These are phyloP conservation scores for Pterocles burchelli DNA, from an alignment of 2,113 vertebrate genomes.

Conservation along the genomic window DNA sequence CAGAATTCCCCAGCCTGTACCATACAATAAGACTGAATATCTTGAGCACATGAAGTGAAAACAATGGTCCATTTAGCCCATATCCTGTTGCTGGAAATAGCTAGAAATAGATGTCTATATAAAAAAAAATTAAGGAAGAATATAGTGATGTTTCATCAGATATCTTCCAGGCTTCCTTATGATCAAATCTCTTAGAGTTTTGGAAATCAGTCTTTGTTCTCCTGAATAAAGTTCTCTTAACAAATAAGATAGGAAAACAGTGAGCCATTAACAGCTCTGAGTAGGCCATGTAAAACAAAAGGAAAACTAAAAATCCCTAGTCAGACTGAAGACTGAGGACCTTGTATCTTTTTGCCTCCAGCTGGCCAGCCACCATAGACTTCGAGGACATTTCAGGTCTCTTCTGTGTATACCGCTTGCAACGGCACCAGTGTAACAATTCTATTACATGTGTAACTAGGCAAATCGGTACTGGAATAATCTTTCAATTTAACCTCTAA, in stretches of 20 bases:
- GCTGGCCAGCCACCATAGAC: too few relatives aligned
- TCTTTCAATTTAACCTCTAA: background rate
- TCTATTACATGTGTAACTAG: background rate
- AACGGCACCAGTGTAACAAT: background rate
- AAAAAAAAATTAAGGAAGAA: background rate
- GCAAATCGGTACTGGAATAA: background rate
- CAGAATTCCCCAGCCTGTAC: background rate
- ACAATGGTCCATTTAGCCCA: background rate
- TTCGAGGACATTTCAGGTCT: background rate
- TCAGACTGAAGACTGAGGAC: background rate
- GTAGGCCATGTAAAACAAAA: background rate
- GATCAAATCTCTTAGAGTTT: background rate
- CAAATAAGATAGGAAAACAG: background rate
- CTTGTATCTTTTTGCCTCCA: background rate
- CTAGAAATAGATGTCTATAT: background rate
- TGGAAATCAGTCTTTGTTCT: background rate
- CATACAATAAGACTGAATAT: background rate
- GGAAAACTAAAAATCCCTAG: background rate
- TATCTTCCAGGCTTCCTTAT: background rate
- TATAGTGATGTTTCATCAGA: background rate
- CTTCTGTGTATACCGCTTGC: background rate
- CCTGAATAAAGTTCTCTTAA: background rate
- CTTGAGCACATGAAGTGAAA: background rate
- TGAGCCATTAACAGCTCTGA: background rate
- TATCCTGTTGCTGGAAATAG: background rate